phyloP scores from a whole-genome alignment of 2,797 vertebrate genomes.

The Ciconia nigra region DNA sequence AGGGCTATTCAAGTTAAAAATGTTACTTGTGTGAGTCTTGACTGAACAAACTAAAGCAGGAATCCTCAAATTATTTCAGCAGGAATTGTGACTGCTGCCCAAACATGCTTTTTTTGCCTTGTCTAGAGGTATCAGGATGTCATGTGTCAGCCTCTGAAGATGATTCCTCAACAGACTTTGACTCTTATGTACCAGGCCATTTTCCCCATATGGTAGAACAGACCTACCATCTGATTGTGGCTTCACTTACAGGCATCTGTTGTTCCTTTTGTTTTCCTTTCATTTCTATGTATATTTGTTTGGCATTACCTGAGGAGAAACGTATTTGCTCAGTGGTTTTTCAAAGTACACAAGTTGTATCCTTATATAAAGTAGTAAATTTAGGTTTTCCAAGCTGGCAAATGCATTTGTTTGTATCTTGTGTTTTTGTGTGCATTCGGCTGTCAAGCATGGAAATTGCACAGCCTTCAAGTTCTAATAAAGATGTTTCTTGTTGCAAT shows the following conservation, averaged over 20 bases:
- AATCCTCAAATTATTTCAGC: not conserved
- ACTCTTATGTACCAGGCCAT: not conserved
- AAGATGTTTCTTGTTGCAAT: not conserved
- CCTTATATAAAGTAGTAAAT: not conserved
- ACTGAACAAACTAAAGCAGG: not conserved
- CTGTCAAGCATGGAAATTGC: not conserved
- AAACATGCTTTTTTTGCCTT: not conserved
- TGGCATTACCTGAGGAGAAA: not conserved
- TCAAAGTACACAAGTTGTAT: not conserved
- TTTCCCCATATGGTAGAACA: not conserved
- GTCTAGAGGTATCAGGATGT: not conserved
- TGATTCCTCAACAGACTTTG: not conserved
- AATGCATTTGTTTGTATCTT: not conserved
- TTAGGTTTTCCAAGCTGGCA: not conserved
- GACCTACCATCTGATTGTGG: not conserved
- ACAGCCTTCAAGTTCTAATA: not conserved
- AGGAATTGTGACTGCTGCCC: not conserved
- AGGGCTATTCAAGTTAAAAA: not conserved
- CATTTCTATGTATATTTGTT: not conserved
- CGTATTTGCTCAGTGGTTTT: not conserved
- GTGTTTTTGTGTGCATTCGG: not conserved
- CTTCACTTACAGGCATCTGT: not conserved
- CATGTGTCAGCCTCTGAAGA: not conserved
- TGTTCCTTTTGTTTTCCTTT: not conserved
- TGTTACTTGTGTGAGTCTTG: not conserved